A percentile compares a stretch with the other conserved stretches of the same genome.
Conservation (phyloP, 1,140 invertebrate genomes). For the Lysiphlebus fabarum region DNA sequence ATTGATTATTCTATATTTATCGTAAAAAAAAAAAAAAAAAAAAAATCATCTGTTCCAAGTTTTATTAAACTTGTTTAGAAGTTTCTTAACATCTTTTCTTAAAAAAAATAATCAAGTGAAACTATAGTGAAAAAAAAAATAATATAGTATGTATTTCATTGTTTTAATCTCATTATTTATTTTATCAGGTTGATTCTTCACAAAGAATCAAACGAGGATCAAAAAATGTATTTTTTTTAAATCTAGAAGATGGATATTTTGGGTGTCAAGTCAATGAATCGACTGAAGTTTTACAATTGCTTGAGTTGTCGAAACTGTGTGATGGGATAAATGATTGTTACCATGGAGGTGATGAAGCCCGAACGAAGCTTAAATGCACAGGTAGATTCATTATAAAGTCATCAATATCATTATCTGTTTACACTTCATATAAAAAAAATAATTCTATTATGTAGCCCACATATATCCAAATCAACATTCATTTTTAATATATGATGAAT, state of each 20-base stretch:
- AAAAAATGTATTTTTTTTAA: slow-evolving; percentile 93
- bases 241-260: slow-evolving; percentile 95
- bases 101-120: no score
- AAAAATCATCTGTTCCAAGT: no score
- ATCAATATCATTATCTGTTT: not conserved
- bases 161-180: slow-evolving; percentile 27
- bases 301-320: slow-evolving; percentile 91
- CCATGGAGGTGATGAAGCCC: slow-evolving; percentile 85
- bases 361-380: slow-evolving; percentile 87
- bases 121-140: no score
- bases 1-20: no score
- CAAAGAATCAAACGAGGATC: slow-evolving; percentile 73
- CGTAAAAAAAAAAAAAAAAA: no score
- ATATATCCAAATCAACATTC: no score
- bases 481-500: slow-evolving; percentile 3
- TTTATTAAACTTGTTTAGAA: no score
- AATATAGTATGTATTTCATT: not conserved
- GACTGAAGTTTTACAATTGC: slow-evolving; percentile 88
- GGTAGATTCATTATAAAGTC: slow-evolving; percentile 60
- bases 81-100: no score
- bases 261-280: slow-evolving; percentile 96
- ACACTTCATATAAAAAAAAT: no score
- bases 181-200: slow-evolving; percentile 69
- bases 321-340: slow-evolving; percentile 87
- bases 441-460: no score